These are phyloP conservation scores for Phoenicopterus ruber DNA, from an alignment of 2,113 vertebrate species.

Conservation along the genomic window DNA sequence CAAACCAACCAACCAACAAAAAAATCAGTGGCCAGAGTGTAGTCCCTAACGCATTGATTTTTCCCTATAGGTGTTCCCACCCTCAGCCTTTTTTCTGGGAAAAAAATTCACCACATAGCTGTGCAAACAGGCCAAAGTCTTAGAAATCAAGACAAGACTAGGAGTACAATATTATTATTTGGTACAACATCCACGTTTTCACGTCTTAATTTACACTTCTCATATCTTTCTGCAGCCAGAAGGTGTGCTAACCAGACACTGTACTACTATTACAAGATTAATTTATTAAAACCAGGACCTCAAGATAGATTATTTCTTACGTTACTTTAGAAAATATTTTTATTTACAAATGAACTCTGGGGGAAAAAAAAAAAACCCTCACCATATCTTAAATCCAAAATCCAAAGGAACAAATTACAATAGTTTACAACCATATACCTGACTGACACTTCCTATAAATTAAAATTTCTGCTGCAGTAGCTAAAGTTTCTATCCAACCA, in stretches of 20 bases:
- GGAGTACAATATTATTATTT: background rate
- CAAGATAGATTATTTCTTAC: background rate
- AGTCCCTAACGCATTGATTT: background rate
- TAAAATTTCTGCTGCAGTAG: background rate
- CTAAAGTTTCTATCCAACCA: background rate
- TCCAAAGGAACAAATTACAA: background rate
- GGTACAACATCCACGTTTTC: background rate
- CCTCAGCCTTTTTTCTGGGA: too few species aligned
- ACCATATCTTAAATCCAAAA: background rate
- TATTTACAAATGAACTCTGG: background rate
- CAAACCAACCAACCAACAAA: too few species aligned
- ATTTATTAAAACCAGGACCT: background rate
- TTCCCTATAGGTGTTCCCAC: background rate
- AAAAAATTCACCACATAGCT: background rate
- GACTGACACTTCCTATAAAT: background rate
- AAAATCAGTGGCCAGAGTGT: accelerated
- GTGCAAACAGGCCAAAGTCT: background rate
- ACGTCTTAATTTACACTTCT: background rate
- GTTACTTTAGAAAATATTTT: background rate
- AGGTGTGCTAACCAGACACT: background rate
- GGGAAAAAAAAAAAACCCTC: background rate
- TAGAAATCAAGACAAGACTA: background rate
- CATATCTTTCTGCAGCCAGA: background rate
- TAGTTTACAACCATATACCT: background rate
- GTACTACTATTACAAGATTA: background rate